Conservation (phyloP, 2,113 vertebrate genomes). For the Aramus guarauna region DNA sequence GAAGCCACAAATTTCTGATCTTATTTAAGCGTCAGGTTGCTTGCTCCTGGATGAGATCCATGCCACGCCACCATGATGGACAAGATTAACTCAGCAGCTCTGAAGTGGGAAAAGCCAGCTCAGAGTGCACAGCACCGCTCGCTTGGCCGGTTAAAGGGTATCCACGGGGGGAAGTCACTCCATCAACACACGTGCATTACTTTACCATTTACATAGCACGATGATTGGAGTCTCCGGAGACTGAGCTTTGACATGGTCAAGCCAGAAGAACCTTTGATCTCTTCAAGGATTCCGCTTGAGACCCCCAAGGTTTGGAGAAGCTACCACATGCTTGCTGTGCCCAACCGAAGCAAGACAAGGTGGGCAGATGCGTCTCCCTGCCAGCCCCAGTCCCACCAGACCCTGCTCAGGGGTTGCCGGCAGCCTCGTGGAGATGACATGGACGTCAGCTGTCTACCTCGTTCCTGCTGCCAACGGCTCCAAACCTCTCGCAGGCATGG, state of each 20-base stretch:
- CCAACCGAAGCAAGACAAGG: rapidly evolving
- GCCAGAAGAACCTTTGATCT: neutral
- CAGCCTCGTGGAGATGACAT: neutral
- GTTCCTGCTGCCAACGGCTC: neutral
- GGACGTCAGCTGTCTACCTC: neutral
- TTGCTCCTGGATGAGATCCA: constrained; percentile 46
- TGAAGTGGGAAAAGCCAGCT: neutral
- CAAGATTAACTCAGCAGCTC: constrained; percentile 4
- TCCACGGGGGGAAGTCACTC: neutral
- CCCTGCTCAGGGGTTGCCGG: neutral
- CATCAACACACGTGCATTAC: neutral
- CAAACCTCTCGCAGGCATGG: rapidly evolving
- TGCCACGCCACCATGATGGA: rapidly evolving
- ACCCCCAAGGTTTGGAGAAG: neutral
- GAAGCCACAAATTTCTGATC: constrained; percentile 64
- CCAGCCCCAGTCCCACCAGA: neutral
- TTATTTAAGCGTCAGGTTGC: constrained; percentile 40
- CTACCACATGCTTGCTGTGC: neutral
- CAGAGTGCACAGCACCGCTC: neutral
- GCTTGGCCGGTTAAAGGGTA: neutral
- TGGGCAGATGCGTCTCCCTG: rapidly evolving
- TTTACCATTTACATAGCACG: neutral
- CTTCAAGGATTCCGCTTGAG: rapidly evolving
- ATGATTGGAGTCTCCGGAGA: neutral
- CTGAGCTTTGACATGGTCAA: neutral